A percentile compares a stretch with the other conserved stretches of the same genome.
phyloP scores from a whole-genome alignment of 2,888 invertebrate species.

The Cheiracanthium punctorium region DNA sequence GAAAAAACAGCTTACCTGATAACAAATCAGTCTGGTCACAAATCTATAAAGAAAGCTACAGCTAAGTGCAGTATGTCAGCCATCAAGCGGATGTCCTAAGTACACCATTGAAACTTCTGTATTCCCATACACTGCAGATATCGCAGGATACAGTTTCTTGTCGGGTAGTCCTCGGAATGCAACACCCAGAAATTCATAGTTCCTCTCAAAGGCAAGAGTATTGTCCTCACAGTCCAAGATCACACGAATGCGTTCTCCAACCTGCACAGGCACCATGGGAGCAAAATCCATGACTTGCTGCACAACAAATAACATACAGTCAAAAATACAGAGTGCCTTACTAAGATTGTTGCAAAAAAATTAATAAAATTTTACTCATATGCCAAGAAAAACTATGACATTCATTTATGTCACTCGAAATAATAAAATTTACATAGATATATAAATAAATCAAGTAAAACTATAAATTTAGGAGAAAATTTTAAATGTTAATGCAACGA shows the following conservation, averaged over 20 bases:
- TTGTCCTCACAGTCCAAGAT: conserved; percentile 98
- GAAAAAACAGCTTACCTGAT: conserved; percentile 17
- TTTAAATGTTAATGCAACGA: conserved; percentile 56
- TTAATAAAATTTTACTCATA: conserved; percentile 40
- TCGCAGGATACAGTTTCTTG: conserved; percentile 94
- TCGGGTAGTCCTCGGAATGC: conserved; percentile 96
- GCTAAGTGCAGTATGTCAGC: conserved; percentile 78
- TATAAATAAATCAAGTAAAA: neutral
- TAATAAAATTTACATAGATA: neutral
- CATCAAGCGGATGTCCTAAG: conserved; percentile 95
- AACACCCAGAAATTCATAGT: conserved; percentile 98
- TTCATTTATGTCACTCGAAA: neutral
- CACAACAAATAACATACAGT: conserved; percentile 60
- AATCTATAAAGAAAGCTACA: conserved; percentile 45
- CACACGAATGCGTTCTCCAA: conserved; percentile 96
- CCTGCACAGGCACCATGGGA: conserved; percentile 79
- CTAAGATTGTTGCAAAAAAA: conserved; percentile 62
- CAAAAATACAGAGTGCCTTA: conserved; percentile 60
- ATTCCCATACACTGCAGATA: conserved; percentile 98
- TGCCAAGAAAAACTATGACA: conserved; percentile 13
- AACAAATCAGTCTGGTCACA: neutral
- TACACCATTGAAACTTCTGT: conserved; percentile 99
- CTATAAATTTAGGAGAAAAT: conserved; percentile 18
- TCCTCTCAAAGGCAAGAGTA: conserved; percentile 96
- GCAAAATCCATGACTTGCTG: conserved; percentile 70